phyloP scores from a whole-genome alignment of 1,140 invertebrate genomes.

The Camponotus floridanus region DNA sequence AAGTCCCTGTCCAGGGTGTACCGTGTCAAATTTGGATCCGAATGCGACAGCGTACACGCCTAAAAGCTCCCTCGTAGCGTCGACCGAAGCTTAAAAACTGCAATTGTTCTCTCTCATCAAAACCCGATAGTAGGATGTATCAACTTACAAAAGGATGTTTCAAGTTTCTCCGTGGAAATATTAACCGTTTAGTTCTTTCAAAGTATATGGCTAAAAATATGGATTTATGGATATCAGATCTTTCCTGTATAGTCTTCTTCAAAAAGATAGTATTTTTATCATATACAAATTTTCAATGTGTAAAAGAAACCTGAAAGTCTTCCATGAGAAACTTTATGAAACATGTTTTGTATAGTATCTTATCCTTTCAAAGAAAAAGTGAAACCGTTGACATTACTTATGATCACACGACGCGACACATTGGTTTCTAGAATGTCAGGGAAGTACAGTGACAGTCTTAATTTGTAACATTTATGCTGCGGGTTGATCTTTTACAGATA shows the following conservation, averaged over 20 bases:
- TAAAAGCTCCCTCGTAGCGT: conserved; percentile 88
- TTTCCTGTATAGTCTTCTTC: conserved; percentile 21
- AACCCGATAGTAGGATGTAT: conserved; percentile 71
- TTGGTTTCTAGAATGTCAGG: conserved; percentile 60
- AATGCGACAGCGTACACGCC: conserved; percentile 97
- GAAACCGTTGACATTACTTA: conserved; percentile 71
- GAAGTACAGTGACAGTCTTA: conserved; percentile 65
- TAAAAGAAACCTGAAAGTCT: conserved; percentile 56
- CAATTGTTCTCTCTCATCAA: conserved; percentile 64
- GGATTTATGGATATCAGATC: conserved; percentile 19
- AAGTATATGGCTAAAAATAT: conserved; percentile 4
- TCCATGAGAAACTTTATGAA: conserved; percentile 73
- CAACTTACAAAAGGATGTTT: conserved; percentile 77
- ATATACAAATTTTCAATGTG: conserved; percentile 9
- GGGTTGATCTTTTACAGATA: conserved; percentile 68
- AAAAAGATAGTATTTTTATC: conserved; percentile 46
- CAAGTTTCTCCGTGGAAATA: conserved; percentile 74
- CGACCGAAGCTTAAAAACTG: conserved; percentile 86
- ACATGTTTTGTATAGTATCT: conserved; percentile 73
- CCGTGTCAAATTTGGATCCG: conserved; percentile 93
- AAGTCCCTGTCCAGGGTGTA: conserved; percentile 84
- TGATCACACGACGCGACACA: conserved; percentile 63
- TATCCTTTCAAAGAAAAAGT: conserved; percentile 63
- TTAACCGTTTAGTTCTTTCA: conserved; percentile 19
- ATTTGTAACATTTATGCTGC: conserved; percentile 75